Evolutionary conservation across 2,888 invertebrate genomes (phyloP).

Genomic region (Sicus ferrugineus): DNA sequence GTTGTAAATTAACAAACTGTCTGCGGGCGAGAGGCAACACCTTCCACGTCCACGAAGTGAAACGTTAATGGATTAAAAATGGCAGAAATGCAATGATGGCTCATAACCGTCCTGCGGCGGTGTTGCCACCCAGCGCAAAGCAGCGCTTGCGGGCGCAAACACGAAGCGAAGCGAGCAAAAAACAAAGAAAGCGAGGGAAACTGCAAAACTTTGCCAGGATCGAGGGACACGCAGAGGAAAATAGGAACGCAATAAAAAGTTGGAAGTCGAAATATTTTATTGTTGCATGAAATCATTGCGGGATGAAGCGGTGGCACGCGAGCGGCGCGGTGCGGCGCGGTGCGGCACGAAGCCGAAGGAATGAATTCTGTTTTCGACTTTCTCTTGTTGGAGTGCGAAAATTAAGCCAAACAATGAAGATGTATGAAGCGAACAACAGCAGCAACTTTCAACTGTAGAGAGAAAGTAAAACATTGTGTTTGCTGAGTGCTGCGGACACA

Average conservation of each 20-base stretch:
- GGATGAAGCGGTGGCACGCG: neutral
- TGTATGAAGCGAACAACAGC: conserved; percentile 12
- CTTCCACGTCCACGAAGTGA: neutral
- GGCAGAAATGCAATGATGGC: neutral
- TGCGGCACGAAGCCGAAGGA: neutral
- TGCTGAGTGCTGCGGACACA: neutral
- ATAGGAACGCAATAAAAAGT: conserved; percentile 2
- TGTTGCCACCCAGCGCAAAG: conserved; percentile 14
- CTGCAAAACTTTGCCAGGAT: conserved; percentile 16
- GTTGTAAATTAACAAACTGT: neutral
- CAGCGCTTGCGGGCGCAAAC: neutral
- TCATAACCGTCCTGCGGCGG: neutral
- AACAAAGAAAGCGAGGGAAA: neutral
- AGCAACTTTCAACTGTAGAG: conserved; percentile 2
- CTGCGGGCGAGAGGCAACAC: neutral
- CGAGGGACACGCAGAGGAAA: conserved; percentile 5
- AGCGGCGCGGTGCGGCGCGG: no score
- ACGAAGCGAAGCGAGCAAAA: neutral
- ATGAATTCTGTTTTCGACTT: conserved; percentile 5
- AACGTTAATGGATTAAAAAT: conserved; percentile 29
- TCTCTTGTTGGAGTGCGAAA: conserved; percentile 14
- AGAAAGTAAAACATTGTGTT: neutral
- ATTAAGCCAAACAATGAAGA: conserved; percentile 27
- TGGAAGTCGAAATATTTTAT: conserved; percentile 24
- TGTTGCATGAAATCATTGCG: conserved; percentile 15